Conservation (phyloP, 2,113 vertebrate genomes). For the Noturus placidus region DNA sequence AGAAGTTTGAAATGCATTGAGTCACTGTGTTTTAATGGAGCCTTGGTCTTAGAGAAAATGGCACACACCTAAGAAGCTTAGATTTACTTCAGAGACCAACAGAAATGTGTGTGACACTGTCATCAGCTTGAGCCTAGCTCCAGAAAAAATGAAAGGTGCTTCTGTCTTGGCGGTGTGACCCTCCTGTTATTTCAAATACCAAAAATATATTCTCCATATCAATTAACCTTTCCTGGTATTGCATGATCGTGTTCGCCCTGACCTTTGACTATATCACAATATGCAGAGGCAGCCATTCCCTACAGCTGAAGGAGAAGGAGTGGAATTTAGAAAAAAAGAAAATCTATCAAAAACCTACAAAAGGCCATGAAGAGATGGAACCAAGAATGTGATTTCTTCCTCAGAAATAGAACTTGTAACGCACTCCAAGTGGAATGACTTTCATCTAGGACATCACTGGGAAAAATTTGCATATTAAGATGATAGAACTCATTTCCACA, state of each 20-base stretch:
- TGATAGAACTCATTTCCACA: conserved; percentile 33
- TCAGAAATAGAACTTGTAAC: conserved; percentile 39
- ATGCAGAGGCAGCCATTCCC: conserved; percentile 19
- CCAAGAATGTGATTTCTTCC: neutral
- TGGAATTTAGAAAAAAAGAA: neutral
- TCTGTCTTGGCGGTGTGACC: conserved; percentile 23
- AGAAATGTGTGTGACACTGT: conserved; percentile 29
- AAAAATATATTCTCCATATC: conserved; percentile 51
- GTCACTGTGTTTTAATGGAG: conserved; percentile 20
- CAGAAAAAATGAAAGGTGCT: conserved; percentile 44
- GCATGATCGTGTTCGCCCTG: conserved; percentile 19
- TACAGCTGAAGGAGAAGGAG: neutral
- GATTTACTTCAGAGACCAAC: conserved; percentile 6
- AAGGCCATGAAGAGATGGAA: conserved; percentile 32
- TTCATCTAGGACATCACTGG: conserved; percentile 16
- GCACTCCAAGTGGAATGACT: neutral
- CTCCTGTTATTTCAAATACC: conserved; percentile 43
- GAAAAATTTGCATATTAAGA: conserved; percentile 32
- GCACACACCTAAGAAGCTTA: conserved; percentile 17
- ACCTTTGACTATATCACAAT: conserved; percentile 52
- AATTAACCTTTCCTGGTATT: conserved; percentile 51
- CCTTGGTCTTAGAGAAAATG: conserved; percentile 18
- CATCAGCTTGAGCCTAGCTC: conserved; percentile 14
- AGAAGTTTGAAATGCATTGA: conserved; percentile 40
- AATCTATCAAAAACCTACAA: conserved; percentile 36